A percentile compares a stretch with the other conserved stretches of the same genome.
These are phyloP conservation scores for Philopotamus ludificatus DNA, from an alignment of 1,140 invertebrate genomes.

Conservation along the genomic window DNA sequence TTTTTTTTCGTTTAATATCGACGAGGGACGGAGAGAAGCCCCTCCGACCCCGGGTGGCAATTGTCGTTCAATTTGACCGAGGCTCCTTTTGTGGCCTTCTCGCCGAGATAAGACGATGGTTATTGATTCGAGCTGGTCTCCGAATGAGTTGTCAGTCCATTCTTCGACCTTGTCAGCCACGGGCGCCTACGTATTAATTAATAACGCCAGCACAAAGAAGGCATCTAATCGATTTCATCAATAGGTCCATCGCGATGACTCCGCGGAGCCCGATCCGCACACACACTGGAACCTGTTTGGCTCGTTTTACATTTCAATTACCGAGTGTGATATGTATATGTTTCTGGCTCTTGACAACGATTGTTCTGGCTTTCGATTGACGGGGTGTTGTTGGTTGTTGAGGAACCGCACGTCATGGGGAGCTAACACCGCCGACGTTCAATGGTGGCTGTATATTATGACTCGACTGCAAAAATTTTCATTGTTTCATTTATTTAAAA, in stretches of 20 bases:
- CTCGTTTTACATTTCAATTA: not conserved
- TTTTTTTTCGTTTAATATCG: no score
- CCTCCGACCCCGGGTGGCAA: not conserved
- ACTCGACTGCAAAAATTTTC: no score
- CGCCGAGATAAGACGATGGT: not conserved
- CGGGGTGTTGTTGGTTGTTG: no score
- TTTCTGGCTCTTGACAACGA: no score
- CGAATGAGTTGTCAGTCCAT: not conserved
- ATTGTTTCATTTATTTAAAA: no score
- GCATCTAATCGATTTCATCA: conserved; percentile 16
- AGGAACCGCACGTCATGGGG: no score
- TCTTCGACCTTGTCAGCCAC: conserved; percentile 3
- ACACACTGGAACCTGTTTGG: not conserved
- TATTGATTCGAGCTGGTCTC: conserved; percentile 1
- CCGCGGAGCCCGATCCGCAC: no score
- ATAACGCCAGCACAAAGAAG: conserved; percentile 17
- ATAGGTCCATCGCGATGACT: not conserved
- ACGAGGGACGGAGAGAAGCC: no score
- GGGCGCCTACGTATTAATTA: conserved; percentile 24
- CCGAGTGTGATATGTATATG: no score
- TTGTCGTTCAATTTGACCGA: conserved; percentile 7
- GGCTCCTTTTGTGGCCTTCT: not conserved
- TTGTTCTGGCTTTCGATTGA: no score
- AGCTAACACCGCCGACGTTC: no score
- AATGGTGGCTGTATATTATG: no score